Percentiles rank a stretch among this genome's conserved stretches.
These are phyloP conservation scores for Penaeus japonicus DNA, from an alignment of 1,140 invertebrate genomes.

Conservation along the genomic window DNA sequence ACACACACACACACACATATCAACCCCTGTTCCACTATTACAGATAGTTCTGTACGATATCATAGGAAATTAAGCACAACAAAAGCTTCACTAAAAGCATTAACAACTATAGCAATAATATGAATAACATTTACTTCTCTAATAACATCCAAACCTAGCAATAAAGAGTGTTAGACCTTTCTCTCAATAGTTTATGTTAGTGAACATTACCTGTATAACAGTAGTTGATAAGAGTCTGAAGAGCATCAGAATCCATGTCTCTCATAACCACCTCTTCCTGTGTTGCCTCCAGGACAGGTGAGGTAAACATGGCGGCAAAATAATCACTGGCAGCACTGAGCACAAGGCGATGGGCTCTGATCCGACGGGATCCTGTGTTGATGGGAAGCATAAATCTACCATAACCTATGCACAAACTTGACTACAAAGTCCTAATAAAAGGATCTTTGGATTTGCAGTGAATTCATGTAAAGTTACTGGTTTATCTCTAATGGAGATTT, in stretches of 20 bases:
- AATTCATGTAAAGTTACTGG: too few relatives aligned
- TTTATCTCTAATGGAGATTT: too few relatives aligned
- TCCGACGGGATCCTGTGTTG: constrained; percentile 66
- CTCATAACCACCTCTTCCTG: constrained; percentile 84
- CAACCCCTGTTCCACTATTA: not conserved
- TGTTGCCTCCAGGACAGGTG: constrained; percentile 82
- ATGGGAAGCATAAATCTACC: not conserved
- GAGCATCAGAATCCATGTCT: constrained; percentile 83
- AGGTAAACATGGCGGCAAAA: constrained; percentile 95
- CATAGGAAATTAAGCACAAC: too few relatives aligned
- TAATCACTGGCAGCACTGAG: constrained; percentile 91
- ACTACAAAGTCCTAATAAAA: too few relatives aligned
- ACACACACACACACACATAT: not conserved
- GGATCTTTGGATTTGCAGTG: too few relatives aligned
- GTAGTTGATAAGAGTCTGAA: constrained; percentile 83
- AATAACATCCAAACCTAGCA: not conserved
- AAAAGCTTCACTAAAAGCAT: too few relatives aligned
- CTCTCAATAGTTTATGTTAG: not conserved
- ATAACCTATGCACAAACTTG: too few relatives aligned
- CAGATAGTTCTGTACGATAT: too few relatives aligned
- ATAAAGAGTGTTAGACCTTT: not conserved
- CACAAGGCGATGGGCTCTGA: constrained; percentile 77
- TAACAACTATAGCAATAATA: too few relatives aligned
- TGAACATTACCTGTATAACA: constrained; percentile 81
- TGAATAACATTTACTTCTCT: too few relatives aligned